Conservation (phyloP, 2,797 vertebrate species). For the Megaceryle alcyon region DNA sequence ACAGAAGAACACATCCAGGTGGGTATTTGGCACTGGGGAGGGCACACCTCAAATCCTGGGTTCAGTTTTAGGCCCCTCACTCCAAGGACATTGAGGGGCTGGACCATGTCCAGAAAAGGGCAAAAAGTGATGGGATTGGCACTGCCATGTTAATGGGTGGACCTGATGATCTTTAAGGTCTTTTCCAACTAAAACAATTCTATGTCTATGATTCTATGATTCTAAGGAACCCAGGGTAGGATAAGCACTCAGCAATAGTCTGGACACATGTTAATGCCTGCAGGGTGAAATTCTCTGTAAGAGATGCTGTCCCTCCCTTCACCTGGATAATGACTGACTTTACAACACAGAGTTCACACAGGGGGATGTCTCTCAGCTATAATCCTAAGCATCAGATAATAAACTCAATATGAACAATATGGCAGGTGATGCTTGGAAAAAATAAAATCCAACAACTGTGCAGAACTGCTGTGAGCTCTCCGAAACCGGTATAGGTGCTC, state of each 20-base stretch:
- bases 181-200: too few relatives aligned
- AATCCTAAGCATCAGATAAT: background rate
- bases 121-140: too few relatives aligned
- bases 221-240: background rate
- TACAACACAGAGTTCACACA: background rate
- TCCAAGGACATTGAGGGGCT: too few relatives aligned
- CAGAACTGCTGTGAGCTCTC: background rate
- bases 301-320: background rate
- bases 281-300: background rate
- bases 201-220: too few relatives aligned
- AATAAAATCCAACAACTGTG: background rate
- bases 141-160: too few relatives aligned
- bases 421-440: background rate
- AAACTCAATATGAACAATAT: background rate
- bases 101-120: too few relatives aligned
- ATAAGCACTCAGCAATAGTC: background rate
- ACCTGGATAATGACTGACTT: background rate
- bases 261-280: background rate
- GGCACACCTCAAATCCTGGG: too few relatives aligned
- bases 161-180: too few relatives aligned
- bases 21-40: too few relatives aligned
- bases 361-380: background rate
- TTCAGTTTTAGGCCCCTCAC: too few relatives aligned
- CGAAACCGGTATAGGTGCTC: rapidly evolving
- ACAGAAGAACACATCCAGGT: too few relatives aligned